Evolutionary conservation across 2,888 invertebrate species (phyloP).

Genomic region (Torymus texanus): DNA sequence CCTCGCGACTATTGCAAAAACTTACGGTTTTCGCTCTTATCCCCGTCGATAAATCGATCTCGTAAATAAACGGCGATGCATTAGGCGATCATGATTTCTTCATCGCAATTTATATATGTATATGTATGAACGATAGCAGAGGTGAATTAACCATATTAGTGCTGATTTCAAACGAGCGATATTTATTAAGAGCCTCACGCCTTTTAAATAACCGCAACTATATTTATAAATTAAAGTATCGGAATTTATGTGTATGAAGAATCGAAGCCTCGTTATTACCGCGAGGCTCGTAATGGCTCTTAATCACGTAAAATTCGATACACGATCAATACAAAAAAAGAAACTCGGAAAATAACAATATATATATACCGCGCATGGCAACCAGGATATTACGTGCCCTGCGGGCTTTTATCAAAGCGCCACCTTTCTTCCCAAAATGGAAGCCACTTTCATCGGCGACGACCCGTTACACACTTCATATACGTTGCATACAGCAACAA

Average conservation of each 20-base stretch:
- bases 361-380: not conserved
- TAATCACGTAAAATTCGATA: too few relatives aligned
- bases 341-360: not conserved
- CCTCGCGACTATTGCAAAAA: constrained; percentile 9
- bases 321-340: too few relatives aligned
- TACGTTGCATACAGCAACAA: not conserved
- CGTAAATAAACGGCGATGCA: not conserved
- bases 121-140: not conserved
- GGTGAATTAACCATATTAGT: too few relatives aligned
- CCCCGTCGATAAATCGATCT: too few relatives aligned
- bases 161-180: too few relatives aligned
- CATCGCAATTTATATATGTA: not conserved
- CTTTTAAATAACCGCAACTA: not conserved
- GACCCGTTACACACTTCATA: constrained; percentile 13
- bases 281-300: too few relatives aligned
- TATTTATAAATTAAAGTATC: too few relatives aligned
- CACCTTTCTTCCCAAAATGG: constrained; percentile 19
- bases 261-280: too few relatives aligned
- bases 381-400: not conserved
- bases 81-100: not conserved
- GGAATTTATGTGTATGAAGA: too few relatives aligned
- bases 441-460: constrained; percentile 10
- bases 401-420: not conserved
- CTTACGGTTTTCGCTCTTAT: not conserved
- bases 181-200: not conserved